These are phyloP conservation scores for Bombus picipes DNA, from an alignment of 1,140 invertebrate species.

Conservation along the genomic window DNA sequence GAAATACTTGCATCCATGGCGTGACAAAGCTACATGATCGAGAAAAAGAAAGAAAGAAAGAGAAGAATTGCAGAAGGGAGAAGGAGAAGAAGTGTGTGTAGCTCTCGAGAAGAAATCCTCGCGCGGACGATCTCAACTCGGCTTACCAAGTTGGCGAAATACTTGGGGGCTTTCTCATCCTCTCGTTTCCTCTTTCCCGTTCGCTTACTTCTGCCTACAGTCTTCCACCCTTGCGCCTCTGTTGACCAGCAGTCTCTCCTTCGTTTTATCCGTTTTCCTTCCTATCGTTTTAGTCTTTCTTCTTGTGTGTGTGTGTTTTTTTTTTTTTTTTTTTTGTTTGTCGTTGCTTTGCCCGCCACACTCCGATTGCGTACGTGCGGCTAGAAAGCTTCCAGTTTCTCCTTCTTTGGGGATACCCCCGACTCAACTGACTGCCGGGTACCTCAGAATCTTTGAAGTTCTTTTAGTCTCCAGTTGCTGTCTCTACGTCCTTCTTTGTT, in stretches of 20 bases:
- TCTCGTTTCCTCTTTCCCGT: conserved; percentile 45
- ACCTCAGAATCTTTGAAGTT: conserved; percentile 36
- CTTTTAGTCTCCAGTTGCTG: conserved; percentile 2
- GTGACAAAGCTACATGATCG: conserved; percentile 36
- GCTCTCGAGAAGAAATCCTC: conserved; percentile 68
- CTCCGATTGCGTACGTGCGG: conserved; percentile 60
- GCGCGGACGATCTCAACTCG: conserved; percentile 72
- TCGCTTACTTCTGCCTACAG: conserved; percentile 46
- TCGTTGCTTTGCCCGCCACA: conserved; percentile 25
- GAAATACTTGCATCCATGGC: conserved; percentile 58
- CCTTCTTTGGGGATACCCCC: conserved; percentile 38
- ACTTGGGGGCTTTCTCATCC: conserved; percentile 67
- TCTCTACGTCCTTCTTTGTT: neutral
- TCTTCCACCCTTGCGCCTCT: conserved; percentile 53
- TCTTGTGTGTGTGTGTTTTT: neutral
- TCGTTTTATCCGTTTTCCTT: conserved; percentile 11
- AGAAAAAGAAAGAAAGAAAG: conserved; percentile 1
- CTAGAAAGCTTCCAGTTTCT: conserved; percentile 42
- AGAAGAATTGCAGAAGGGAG: neutral
- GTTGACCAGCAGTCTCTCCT: conserved; percentile 21
- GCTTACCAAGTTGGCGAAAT: conserved; percentile 78
- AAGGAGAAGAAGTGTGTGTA: conserved; percentile 35
- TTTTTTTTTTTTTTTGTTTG: neutral
- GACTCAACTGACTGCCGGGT: conserved; percentile 22
- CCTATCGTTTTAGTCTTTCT: neutral